Evolutionary conservation across 2,113 vertebrate genomes (phyloP).

Genomic region (Leucoraja erinaceus): DNA sequence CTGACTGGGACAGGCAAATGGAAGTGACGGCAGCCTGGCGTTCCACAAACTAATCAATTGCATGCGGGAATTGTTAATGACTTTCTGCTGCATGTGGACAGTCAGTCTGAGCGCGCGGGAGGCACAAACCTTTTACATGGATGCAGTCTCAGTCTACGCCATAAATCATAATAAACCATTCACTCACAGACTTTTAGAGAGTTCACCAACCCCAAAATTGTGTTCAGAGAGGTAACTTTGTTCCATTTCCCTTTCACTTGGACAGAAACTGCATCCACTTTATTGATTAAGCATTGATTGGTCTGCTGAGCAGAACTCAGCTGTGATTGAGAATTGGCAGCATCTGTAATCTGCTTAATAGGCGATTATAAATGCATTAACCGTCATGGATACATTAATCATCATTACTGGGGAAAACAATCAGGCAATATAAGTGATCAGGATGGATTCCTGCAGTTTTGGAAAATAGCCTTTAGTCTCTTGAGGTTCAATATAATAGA

Average conservation of each 20-base stretch:
- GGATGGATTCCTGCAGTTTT: neutral
- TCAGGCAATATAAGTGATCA: neutral
- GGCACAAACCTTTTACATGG: neutral
- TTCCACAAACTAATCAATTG: slow-evolving; percentile 19
- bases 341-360: slow-evolving; percentile 30
- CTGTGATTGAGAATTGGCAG: slow-evolving; percentile 6
- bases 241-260: neutral
- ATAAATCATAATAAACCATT: slow-evolving; percentile 19
- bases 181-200: neutral
- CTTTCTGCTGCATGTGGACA: neutral
- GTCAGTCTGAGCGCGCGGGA: neutral
- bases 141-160: neutral
- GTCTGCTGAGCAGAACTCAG: neutral
- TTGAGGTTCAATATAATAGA: slow-evolving; percentile 12
- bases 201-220: neutral
- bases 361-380: slow-evolving; percentile 27
- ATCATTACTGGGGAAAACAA: neutral
- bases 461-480: neutral
- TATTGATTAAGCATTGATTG: slow-evolving; percentile 28
- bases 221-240: neutral
- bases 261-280: neutral
- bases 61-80: neutral
- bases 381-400: neutral
- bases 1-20: neutral
- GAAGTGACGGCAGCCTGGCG: neutral